phyloP scores from a whole-genome alignment of 2,113 vertebrate genomes.

The Sapayoa aenigma region DNA sequence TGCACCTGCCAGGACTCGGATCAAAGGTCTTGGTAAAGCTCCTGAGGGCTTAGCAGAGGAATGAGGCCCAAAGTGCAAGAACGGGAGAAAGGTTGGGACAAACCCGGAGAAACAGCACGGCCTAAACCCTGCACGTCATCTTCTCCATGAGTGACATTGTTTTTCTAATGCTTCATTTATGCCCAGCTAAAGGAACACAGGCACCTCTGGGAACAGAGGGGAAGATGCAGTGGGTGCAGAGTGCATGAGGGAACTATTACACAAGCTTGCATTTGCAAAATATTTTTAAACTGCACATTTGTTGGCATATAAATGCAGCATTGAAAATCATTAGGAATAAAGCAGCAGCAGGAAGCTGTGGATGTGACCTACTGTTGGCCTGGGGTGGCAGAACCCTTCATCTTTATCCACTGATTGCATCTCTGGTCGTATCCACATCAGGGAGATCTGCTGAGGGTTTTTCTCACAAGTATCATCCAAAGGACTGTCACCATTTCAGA shows the following conservation, averaged over 20 bases:
- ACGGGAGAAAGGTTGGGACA: not conserved
- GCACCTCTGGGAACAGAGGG: accelerated
- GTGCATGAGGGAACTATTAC: not conserved
- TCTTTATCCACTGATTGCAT: not conserved
- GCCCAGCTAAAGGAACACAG: not conserved
- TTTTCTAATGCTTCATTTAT: not conserved
- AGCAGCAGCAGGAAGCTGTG: not conserved
- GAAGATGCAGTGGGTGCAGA: not conserved
- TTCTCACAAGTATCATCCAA: not conserved
- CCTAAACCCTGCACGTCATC: not conserved
- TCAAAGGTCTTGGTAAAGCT: not conserved
- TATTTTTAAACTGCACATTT: not conserved
- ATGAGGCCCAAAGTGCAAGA: not conserved
- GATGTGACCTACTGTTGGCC: not conserved
- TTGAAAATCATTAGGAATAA: not conserved
- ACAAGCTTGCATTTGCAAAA: not conserved
- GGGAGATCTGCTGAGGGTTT: not conserved
- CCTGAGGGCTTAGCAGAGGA: not conserved
- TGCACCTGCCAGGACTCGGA: not conserved
- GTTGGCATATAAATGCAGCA: not conserved
- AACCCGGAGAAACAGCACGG: not conserved
- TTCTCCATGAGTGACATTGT: not conserved
- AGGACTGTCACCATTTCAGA: not conserved
- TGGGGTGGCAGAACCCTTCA: not conserved
- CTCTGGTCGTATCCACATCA: not conserved